Base-by-base conservation (phyloP, 1,140 invertebrate genomes). In the Calephelis virginiensis region DNA sequence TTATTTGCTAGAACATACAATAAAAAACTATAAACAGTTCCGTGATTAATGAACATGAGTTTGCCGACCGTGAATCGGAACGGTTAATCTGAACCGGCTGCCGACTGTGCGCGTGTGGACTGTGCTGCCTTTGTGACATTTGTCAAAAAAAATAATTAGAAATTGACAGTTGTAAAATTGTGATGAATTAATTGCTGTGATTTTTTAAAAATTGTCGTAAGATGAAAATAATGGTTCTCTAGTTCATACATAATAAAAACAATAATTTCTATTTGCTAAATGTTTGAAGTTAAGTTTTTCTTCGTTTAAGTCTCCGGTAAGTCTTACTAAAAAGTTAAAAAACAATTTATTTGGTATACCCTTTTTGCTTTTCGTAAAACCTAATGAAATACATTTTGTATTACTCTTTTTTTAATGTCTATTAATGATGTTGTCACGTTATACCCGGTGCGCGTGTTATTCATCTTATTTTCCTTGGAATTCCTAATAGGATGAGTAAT, bases 61-160 rank as follows among this genome's bases (percentile, higher is more conserved):
- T 75, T 68, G 61, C 59, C 65, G 76, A 82, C 78, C 82, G 86
- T 89, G 82, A 82, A 89, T 86, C 85, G 86, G 78, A 89, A 87
- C 85, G 85, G 70, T 68, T 69, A 72, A 74, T 64, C 43, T 65
- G 65, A 80, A 59, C 81, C 83, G 83, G 83, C 82, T 64, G 78
- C 56, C 38, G 56, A 12, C 56, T 59, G 37, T 59, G 56, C 56
- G 56, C 37, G 56, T 59, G 49, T 53, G 40, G 40, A 43, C 40
- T 43, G 40, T 43, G 40, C 40, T 43, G 56, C 38, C 28, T 59
- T 5, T 59, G 56, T 77, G 75, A 79, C 76, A 72, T 76, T 66
- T 74, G 37, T 73, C 68, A 77, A 78, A 82, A 80, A 85, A 83
- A 83, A 79, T 72, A 61, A 65, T 13, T 56, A 11, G 79, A 77